A percentile compares a stretch with the other conserved stretches of the same genome.
phyloP scores from a whole-genome alignment of 1,140 invertebrate genomes.

The Drosophila setifemur region DNA sequence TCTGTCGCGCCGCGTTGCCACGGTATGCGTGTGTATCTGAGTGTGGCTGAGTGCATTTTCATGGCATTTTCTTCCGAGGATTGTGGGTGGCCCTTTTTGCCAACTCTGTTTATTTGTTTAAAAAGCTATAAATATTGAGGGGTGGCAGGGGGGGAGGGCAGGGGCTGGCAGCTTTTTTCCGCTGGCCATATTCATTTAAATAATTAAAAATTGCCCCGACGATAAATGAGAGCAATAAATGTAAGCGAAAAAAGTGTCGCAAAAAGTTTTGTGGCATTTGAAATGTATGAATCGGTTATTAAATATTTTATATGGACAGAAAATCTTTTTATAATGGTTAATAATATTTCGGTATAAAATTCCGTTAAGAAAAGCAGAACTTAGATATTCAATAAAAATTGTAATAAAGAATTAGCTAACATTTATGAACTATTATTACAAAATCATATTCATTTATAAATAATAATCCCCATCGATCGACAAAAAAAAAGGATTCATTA shows the following conservation, averaged over 20 bases:
- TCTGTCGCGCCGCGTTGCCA: not conserved
- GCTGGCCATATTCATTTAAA: slow-evolving; percentile 56
- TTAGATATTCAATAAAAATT: too few species aligned
- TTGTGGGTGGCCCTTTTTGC: slow-evolving; percentile 58
- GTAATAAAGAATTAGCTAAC: too few species aligned
- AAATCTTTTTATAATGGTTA: not conserved
- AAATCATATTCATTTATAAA: too few species aligned
- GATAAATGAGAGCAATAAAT: slow-evolving; percentile 44
- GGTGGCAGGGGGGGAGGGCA: too few species aligned
- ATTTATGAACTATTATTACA: too few species aligned
- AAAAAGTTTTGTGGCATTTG: not conserved
- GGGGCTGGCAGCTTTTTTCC: slow-evolving; percentile 40
- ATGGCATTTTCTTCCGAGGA: slow-evolving; percentile 26
- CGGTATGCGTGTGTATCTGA: slow-evolving; percentile 6
- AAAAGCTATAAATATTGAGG: slow-evolving; percentile 82
- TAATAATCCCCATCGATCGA: too few species aligned
- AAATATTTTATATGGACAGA: not conserved
- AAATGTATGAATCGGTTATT: not conserved
- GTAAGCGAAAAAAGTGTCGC: slow-evolving; percentile 8
- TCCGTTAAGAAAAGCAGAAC: too few species aligned
- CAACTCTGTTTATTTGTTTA: slow-evolving; percentile 82
- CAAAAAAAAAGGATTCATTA: not conserved
- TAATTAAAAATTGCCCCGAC: slow-evolving; percentile 54
- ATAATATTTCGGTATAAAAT: not conserved
- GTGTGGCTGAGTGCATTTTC: slow-evolving; percentile 69